These are phyloP conservation scores for Sisyra terminalis DNA, from an alignment of 2,888 invertebrate genomes.

Conservation along the genomic window DNA sequence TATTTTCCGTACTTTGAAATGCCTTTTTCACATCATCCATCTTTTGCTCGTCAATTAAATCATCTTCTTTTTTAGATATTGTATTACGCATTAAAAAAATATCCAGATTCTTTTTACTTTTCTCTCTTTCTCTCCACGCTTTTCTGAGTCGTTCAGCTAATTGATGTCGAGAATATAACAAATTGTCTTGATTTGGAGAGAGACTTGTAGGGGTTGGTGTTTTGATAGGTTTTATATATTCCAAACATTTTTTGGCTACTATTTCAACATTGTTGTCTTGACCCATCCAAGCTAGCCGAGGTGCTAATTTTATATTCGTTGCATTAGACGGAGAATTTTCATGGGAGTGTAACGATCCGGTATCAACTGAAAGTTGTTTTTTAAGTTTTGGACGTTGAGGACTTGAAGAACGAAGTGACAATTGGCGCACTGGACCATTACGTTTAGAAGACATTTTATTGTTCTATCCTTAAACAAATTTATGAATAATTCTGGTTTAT, in stretches of 20 bases:
- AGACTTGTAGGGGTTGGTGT: conserved; percentile 17
- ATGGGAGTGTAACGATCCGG: neutral
- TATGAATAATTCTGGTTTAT: neutral
- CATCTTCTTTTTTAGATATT: neutral
- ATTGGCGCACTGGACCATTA: conserved; percentile 20
- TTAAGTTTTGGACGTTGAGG: conserved; percentile 17
- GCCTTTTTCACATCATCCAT: neutral
- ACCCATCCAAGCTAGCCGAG: conserved; percentile 16
- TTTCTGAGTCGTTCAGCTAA: conserved; percentile 29
- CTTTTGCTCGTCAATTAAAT: neutral
- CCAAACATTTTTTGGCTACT: conserved; percentile 20
- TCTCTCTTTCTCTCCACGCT: conserved; percentile 31
- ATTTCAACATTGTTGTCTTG: conserved; percentile 16
- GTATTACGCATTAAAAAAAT: conserved; percentile 39
- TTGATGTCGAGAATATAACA: conserved; percentile 27
- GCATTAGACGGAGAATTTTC: neutral
- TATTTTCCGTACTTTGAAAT: neutral
- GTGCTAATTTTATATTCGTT: conserved; percentile 8
- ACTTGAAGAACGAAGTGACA: conserved; percentile 19
- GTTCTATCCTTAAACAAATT: neutral
- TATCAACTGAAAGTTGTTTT: conserved; percentile 22
- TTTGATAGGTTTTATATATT: conserved; percentile 13
- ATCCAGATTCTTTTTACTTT: conserved; percentile 38
- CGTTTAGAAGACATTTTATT: conserved; percentile 14
- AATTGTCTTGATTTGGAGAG: conserved; percentile 20